Conservation (phyloP, 2,888 invertebrate species). For the Trimorus sp. region DNA sequence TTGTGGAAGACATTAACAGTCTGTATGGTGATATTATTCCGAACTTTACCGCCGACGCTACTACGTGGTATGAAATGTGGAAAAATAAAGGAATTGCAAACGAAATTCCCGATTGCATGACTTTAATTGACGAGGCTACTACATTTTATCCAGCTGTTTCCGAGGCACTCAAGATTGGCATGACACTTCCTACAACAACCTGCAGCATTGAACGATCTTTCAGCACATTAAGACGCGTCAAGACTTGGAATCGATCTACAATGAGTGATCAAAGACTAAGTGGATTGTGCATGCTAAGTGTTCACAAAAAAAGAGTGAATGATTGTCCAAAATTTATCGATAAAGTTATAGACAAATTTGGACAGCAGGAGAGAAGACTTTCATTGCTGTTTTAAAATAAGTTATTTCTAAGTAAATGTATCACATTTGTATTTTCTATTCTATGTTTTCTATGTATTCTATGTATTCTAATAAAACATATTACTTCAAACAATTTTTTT, state of each 20-base stretch:
- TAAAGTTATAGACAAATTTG: too few species aligned
- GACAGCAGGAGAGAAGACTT: too few species aligned
- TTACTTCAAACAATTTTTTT: too few species aligned
- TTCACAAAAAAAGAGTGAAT: not conserved
- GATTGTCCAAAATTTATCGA: too few species aligned
- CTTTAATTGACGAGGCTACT: not conserved
- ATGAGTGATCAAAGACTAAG: conserved; percentile 4
- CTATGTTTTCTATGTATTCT: too few species aligned
- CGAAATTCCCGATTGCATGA: not conserved
- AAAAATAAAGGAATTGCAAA: not conserved
- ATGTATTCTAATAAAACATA: too few species aligned
- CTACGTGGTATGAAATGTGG: conserved; percentile 6
- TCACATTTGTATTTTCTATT: too few species aligned
- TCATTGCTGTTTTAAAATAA: too few species aligned
- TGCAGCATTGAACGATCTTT: conserved; percentile 30
- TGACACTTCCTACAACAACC: conserved; percentile 13
- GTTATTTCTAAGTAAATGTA: too few species aligned
- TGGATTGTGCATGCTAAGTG: conserved; percentile 4
- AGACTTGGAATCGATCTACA: conserved; percentile 22
- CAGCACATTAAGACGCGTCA: conserved; percentile 15
- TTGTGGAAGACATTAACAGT: not conserved
- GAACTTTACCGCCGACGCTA: not conserved
- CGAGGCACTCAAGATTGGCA: conserved; percentile 1
- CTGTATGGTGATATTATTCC: not conserved
- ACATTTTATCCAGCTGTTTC: conserved; percentile 12